Percentiles rank a stretch among this genome's conserved stretches.
Evolutionary conservation across 23 tunicate species (phyloP).

Genomic region (Trididemnum clinides): DNA sequence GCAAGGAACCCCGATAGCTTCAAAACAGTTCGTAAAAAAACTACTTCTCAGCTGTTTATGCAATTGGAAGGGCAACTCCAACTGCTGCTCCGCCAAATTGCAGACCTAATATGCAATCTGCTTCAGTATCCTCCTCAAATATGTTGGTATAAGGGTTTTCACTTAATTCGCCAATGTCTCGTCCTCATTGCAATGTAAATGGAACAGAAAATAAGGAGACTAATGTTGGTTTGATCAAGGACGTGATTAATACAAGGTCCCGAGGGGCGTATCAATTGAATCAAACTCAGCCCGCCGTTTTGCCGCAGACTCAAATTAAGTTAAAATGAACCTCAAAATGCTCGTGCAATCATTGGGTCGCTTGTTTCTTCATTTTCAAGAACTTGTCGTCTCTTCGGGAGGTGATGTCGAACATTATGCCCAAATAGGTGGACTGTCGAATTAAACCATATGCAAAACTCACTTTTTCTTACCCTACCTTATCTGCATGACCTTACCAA

Average conservation of each 20-base stretch:
- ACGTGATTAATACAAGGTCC: background rate
- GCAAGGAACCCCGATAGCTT: background rate
- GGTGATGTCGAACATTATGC: constrained; percentile 31
- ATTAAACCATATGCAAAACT: constrained; percentile 76
- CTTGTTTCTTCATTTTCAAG: background rate
- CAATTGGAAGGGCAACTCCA: background rate
- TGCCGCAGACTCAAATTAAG: background rate
- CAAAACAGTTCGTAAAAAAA: background rate
- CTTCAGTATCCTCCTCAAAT: background rate
- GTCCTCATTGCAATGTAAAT: background rate
- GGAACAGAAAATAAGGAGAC: background rate
- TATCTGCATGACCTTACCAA: constrained; percentile 76
- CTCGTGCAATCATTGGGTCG: background rate
- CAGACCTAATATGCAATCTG: background rate
- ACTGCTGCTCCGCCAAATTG: background rate
- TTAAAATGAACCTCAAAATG: background rate
- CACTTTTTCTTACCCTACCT: constrained; percentile 38
- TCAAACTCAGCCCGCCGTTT: background rate
- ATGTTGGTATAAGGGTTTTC: background rate
- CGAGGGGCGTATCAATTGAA: background rate
- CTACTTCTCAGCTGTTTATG: background rate
- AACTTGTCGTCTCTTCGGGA: constrained; percentile 49
- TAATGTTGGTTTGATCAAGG: background rate
- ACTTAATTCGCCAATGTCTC: background rate
- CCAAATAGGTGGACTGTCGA: constrained; percentile 66